Conservation (phyloP, 2,888 invertebrate genomes). For the Arctia plantaginis region DNA sequence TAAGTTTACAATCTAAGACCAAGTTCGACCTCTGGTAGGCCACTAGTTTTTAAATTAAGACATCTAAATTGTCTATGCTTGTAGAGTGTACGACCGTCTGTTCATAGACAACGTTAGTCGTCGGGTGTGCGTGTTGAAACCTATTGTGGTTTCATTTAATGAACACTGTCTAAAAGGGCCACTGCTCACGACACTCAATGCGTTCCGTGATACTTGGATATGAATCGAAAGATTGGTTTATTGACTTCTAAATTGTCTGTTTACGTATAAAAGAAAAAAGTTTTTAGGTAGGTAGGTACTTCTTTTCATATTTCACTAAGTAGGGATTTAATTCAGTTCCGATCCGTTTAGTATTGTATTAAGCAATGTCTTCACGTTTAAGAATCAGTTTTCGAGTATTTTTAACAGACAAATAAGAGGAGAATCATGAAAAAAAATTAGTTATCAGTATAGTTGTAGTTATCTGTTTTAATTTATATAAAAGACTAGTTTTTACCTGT, state of each 20-base stretch:
- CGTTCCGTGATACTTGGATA: slow-evolving; percentile 30
- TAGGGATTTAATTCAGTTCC: not conserved
- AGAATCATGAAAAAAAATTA: too few relatives aligned
- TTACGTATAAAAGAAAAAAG: not conserved
- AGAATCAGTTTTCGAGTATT: not conserved
- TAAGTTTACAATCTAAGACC: not conserved
- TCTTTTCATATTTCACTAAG: not conserved
- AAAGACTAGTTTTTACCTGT: too few relatives aligned
- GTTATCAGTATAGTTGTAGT: too few relatives aligned
- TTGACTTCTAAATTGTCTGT: slow-evolving; percentile 23
- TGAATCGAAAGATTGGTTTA: slow-evolving; percentile 39
- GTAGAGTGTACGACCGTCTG: not conserved
- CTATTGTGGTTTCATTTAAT: slow-evolving; percentile 45
- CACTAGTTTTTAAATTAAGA: not conserved
- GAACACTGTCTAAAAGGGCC: slow-evolving; percentile 36
- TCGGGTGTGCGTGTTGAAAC: slow-evolving; percentile 39
- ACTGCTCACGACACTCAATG: slow-evolving; percentile 39
- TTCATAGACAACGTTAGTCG: slow-evolving; percentile 28
- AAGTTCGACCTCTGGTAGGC: not conserved
- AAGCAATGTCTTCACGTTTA: not conserved
- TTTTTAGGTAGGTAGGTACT: too few relatives aligned
- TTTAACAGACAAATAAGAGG: not conserved
- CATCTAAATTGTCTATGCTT: not conserved
- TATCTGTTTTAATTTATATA: too few relatives aligned
- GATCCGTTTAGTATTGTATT: not conserved